Conservation (phyloP, 64 coral and sea anemone genomes). For the Trachythela sp. region DNA sequence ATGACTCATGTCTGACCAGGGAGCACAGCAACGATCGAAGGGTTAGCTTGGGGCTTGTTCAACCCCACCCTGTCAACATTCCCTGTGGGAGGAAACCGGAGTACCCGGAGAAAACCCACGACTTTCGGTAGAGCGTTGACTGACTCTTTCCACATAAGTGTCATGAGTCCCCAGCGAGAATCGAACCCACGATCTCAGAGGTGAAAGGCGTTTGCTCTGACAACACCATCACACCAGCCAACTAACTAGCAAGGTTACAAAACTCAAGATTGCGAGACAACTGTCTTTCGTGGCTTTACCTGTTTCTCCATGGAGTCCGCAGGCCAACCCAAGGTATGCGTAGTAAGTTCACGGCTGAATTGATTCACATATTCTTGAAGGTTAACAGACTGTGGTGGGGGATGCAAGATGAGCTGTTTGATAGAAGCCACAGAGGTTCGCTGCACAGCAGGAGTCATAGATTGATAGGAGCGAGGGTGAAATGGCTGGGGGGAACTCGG, state of each 20-base stretch:
- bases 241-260: neutral
- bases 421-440: neutral
- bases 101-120: no score
- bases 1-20: no score
- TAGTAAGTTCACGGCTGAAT: neutral
- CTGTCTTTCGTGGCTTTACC: neutral
- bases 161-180: no score
- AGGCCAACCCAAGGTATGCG: neutral
- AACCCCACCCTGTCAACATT: no score
- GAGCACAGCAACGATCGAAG: no score
- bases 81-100: no score
- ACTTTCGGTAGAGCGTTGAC: no score
- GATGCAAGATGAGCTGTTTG: neutral
- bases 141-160: no score
- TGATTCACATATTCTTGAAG: neutral
- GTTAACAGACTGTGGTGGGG: neutral
- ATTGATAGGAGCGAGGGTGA: neutral
- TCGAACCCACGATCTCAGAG: no score
- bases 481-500: neutral
- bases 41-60: no score
- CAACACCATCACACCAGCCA: neutral
- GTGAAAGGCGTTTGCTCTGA: no score
- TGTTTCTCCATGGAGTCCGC: neutral
- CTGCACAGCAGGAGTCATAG: neutral
- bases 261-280: neutral